Evolutionary conservation across 2,888 invertebrate species (phyloP).

Genomic region (Elegia similella): DNA sequence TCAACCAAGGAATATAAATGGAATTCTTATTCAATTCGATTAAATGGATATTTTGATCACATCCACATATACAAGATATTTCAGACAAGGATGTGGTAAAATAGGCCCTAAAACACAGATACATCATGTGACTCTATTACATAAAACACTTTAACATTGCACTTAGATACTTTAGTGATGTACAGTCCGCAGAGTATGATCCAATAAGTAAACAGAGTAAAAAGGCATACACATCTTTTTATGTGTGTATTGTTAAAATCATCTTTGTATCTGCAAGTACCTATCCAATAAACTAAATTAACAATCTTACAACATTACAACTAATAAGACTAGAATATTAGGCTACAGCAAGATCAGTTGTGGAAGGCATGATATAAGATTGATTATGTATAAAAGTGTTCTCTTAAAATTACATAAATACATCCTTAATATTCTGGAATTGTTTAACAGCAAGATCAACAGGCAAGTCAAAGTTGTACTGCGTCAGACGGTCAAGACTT

Average conservation of each 20-base stretch:
- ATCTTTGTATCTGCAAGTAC: no score
- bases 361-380: slow-evolving; percentile 51
- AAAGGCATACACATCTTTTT: no score
- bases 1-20: not conserved
- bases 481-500: slow-evolving; percentile 92
- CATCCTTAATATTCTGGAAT: slow-evolving; percentile 98
- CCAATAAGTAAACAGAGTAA: no score
- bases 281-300: not conserved
- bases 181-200: no score
- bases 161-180: no score
- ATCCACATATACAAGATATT: no score
- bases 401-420: slow-evolving; percentile 86
- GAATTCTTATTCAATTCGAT: no score
- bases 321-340: slow-evolving; percentile 35
- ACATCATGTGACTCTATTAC: no score
- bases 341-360: slow-evolving; percentile 37
- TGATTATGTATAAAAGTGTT: slow-evolving; percentile 59
- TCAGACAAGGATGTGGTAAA: not conserved
- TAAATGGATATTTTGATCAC: no score
- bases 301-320: slow-evolving; percentile 5
- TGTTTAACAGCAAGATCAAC: slow-evolving; percentile 98
- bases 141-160: no score
- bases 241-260: no score
- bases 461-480: slow-evolving; percentile 94
- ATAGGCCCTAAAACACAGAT: not conserved